Base-by-base conservation (phyloP, 2,797 vertebrate species). In the Sylvilagus floridanus region DNA sequence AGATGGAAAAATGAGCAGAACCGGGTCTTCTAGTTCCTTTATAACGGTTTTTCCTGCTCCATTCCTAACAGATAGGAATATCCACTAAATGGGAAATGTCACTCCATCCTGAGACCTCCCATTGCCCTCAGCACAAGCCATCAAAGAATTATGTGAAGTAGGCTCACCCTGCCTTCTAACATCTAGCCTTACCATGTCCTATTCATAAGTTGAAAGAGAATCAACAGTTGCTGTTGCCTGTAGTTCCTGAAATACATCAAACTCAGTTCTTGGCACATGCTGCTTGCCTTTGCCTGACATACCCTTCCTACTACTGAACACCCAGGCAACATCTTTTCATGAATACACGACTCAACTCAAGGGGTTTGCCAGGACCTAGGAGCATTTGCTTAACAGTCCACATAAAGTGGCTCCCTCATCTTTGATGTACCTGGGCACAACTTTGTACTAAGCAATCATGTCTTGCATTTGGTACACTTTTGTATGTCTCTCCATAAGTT, bases 171-270 rank as follows among this genome's bases (percentile, higher is more conserved):
- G 52, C 10, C 35, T 63, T 22, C 75, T 3, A 47, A 0, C n/a
- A 82, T 14, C 57, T 84, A 83, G 12, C 5, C 13, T 79, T 83
- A 47, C 13, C 12, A 57, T 21, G 28, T 79, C 32, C 32, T 65
- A 37, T 47, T 73, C 76, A n/a, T 30, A 72, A 73, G 35, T 69
- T 88, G 63, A 84, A 73, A 11, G 24, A 32, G 37, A 79, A 42
- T 21, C 14, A 9, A 90, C 54, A 69, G 2, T 54, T 66, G 76
- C 16, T 89, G 4, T 24, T 68, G 47, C n/a, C 63, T 79, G 0
- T 54, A 84, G 30, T 84, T 65, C 24, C 65, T 92, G 63, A 60
- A 93, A 95, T 17, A 93, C 2, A 68, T 24, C 37, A 50, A 50
- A 13, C 12, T 75, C 78, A 71, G n/a, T 35, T 84, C n/a, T 30